These are phyloP conservation scores for Valencia hispanica DNA, from an alignment of 2,797 vertebrate genomes.

Conservation along the genomic window DNA sequence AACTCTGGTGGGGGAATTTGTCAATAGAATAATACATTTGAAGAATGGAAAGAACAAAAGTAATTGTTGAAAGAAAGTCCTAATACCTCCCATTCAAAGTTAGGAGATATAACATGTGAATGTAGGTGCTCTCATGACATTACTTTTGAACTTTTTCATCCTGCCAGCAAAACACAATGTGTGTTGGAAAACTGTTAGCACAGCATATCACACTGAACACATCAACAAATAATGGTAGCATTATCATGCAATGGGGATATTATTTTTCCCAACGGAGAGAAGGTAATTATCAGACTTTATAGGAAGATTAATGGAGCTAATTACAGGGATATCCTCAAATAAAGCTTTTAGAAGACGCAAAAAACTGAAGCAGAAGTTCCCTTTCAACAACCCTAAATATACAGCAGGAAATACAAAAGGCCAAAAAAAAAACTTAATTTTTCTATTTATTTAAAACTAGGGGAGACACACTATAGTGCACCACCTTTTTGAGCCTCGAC, in stretches of 20 bases:
- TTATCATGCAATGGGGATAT: background rate
- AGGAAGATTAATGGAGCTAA: background rate
- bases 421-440: too few species aligned
- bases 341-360: background rate
- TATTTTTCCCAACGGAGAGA: background rate
- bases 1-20: background rate
- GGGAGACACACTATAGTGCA: too few species aligned
- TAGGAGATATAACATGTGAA: background rate
- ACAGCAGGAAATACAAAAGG: background rate
- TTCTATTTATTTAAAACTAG: too few species aligned
- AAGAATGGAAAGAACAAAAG: background rate
- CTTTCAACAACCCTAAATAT: background rate
- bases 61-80: background rate
- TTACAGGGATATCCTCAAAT: background rate
- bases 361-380: background rate
- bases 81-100: background rate
- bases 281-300: background rate
- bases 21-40: background rate
- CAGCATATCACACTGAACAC: background rate
- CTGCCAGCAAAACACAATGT: background rate
- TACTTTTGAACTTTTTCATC: background rate
- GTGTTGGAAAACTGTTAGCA: background rate
- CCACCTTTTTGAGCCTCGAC: too few species aligned
- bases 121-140: background rate
- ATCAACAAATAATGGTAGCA: background rate